These are phyloP conservation scores for Coccyzus lansbergi DNA, from an alignment of 2,797 vertebrate species.

Conservation along the genomic window DNA sequence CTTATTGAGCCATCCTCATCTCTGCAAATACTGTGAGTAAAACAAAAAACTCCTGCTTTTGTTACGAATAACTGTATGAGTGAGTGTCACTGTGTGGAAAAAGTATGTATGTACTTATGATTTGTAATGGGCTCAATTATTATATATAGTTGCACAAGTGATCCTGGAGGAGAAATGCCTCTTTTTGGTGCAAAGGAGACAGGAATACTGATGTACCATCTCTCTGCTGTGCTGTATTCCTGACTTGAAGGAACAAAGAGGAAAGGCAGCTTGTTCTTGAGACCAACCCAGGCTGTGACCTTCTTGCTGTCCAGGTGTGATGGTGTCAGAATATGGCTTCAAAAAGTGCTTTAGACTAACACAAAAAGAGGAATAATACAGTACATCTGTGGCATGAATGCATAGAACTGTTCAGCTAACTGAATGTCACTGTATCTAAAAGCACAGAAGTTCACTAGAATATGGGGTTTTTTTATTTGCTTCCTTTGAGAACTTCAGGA, in stretches of 20 bases:
- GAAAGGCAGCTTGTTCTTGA: not conserved
- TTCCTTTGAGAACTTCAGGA: slow-evolving; percentile 28
- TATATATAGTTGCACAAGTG: not conserved
- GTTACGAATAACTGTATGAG: not conserved
- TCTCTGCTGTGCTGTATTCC: not conserved
- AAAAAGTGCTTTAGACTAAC: not conserved
- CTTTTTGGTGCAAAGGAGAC: not conserved
- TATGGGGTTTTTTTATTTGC: slow-evolving; percentile 35
- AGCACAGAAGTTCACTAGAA: not conserved
- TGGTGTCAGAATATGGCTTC: not conserved
- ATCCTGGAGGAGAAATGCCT: not conserved
- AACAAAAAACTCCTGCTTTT: not conserved
- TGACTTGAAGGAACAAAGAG: not conserved
- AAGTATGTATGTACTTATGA: not conserved
- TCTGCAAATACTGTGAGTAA: not conserved
- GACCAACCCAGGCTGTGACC: not conserved
- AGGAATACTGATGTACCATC: not conserved
- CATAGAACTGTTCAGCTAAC: not conserved
- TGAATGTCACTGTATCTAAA: not conserved
- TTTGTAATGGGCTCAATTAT: not conserved
- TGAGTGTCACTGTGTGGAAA: not conserved
- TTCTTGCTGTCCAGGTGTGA: not conserved
- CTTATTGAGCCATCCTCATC: not conserved
- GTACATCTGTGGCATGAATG: not conserved
- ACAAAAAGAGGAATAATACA: not conserved